These are phyloP conservation scores for Megalops cyprinoides DNA, from an alignment of 2,797 vertebrate genomes.

Conservation along the genomic window DNA sequence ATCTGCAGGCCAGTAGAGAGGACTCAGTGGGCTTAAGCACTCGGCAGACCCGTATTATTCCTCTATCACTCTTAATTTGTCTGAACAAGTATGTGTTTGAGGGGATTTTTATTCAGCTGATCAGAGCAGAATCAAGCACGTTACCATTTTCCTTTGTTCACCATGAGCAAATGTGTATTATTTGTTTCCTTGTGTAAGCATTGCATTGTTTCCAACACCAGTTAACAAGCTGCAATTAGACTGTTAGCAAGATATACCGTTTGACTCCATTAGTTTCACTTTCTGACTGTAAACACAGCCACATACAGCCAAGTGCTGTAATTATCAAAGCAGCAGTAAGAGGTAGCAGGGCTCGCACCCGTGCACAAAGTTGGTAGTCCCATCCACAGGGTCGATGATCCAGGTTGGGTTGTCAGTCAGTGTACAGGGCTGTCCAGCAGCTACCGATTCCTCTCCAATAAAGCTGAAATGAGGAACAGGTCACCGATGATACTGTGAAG, in stretches of 20 bases:
- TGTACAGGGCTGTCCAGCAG: slow-evolving; percentile 79
- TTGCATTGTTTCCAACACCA: too few species aligned
- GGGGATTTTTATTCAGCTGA: too few species aligned
- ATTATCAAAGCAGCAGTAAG: background rate
- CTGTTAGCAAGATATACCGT: background rate
- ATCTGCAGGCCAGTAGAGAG: slow-evolving; percentile 70
- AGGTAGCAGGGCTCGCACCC: slow-evolving; percentile 64
- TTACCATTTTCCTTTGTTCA: too few species aligned
- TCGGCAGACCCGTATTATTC: too few species aligned
- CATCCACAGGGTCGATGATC: slow-evolving; percentile 96
- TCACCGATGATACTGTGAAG: background rate
- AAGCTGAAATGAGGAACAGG: slow-evolving; percentile 73
- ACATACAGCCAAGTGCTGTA: too few species aligned
- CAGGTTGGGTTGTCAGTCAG: slow-evolving; percentile 90
- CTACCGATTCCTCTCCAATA: slow-evolving; percentile 95
- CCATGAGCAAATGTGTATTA: too few species aligned
- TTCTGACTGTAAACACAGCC: background rate
- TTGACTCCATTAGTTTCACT: background rate
- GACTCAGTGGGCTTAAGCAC: background rate
- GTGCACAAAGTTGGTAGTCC: slow-evolving; percentile 96
- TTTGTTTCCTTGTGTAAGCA: too few species aligned
- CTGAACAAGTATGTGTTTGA: too few species aligned
- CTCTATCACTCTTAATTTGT: too few species aligned
- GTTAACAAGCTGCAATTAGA: too few species aligned
- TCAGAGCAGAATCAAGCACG: too few species aligned